Evolutionary conservation across 2,888 invertebrate genomes (phyloP).

Genomic region (Gryllus longicercus): DNA sequence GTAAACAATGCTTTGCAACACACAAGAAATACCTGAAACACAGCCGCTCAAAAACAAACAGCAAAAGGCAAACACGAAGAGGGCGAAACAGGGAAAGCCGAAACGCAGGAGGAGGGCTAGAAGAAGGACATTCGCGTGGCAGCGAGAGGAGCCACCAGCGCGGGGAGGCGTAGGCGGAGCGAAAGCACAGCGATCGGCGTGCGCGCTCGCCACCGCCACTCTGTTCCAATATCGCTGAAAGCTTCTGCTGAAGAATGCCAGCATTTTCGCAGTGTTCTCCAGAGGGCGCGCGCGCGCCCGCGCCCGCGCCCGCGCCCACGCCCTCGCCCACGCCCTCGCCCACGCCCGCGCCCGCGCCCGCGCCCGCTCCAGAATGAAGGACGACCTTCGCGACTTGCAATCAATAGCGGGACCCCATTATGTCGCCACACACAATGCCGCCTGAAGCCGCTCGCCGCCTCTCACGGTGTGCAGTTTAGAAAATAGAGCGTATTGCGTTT

Average conservation of each 20-base stretch:
- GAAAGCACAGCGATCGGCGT: not conserved
- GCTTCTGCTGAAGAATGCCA: conserved; percentile 8
- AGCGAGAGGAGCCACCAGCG: no score
- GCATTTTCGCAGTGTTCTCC: not conserved
- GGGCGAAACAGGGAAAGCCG: no score
- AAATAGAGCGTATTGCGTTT: conserved; percentile 1
- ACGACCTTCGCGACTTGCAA: not conserved
- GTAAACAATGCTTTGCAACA: no score
- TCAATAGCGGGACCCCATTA: not conserved
- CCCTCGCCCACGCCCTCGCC: not conserved
- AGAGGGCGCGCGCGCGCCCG: not conserved
- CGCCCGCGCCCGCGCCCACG: not conserved
- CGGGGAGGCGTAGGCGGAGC: no score
- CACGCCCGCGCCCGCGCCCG: not conserved
- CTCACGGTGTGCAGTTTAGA: not conserved
- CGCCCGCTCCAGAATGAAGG: not conserved
- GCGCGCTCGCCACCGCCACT: not conserved
- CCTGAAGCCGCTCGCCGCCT: not conserved
- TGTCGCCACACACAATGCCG: not conserved
- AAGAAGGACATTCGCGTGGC: no score
- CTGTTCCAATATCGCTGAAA: conserved; percentile 2
- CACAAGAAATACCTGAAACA: no score
- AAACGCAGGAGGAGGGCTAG: no score
- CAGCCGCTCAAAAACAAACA: no score
- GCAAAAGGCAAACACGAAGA: no score